Conservation (phyloP, 2,113 vertebrate genomes). For the Crotalus viridis region DNA sequence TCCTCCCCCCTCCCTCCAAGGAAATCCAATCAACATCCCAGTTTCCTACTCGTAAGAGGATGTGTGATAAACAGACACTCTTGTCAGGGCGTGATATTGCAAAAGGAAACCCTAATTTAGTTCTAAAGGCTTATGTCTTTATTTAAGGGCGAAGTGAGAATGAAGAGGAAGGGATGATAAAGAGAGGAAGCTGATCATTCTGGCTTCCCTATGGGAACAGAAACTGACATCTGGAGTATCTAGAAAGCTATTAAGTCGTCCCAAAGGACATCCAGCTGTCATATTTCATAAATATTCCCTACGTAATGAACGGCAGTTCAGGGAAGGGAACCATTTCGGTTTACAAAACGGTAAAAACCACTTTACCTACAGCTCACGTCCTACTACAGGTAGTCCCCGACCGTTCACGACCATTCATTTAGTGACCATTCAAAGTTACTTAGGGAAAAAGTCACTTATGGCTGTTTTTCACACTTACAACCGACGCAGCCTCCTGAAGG, state of each 20-base stretch:
- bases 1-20: not conserved
- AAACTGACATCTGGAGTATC: not conserved
- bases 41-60: not conserved
- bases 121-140: not conserved
- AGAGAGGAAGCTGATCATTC: not conserved
- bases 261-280: too few relatives aligned
- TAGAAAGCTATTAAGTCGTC: not conserved
- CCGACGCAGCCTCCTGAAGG: too few relatives aligned
- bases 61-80: not conserved
- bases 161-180: not conserved
- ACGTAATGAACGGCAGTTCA: too few relatives aligned
- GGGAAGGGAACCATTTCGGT: too few relatives aligned
- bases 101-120: not conserved
- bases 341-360: too few relatives aligned
- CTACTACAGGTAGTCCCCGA: too few relatives aligned
- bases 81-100: not conserved
- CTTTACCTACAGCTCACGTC: too few relatives aligned
- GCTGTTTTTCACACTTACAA: too few relatives aligned
- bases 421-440: too few relatives aligned
- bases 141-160: not conserved
- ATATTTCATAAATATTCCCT: too few relatives aligned
- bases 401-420: fast-evolving
- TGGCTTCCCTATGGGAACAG: not conserved
- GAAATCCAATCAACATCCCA: not conserved
- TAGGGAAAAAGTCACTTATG: too few relatives aligned